Evolutionary conservation across 2,113 vertebrate species (phyloP), one percentile per base, ranked within the genome.

Genomic region (Ptilonorhynchus violaceus): DNA sequence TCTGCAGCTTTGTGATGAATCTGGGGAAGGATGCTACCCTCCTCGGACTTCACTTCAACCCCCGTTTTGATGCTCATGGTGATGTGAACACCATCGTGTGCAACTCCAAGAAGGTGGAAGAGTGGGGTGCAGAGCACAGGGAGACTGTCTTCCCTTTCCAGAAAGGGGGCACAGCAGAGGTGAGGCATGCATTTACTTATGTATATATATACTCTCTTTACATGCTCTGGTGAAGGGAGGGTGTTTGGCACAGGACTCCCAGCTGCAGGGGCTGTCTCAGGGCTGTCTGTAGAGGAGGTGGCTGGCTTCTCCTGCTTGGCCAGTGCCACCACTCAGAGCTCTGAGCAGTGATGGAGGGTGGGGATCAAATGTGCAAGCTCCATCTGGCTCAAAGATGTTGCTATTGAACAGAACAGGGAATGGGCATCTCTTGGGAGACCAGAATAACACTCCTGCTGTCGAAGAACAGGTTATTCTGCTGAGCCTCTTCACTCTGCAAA

Each of bases 11-110:
- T 92, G 97, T 97, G 87, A 89, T 99, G 13, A 99, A 99, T 89
- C 97, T 99, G 11, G 99, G 99, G 78, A 97, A 95, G 73, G 97
- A 97, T 69, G 27, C 63, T 21, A 95, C 98, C 8, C 94, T 98
- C 46, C 28, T 99, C 3, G 97, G 98, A 3, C 94, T 99, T 69
- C 99, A 99, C 94, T 99, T 99, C 85, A 99, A 99, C 63, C 98
- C 99, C 14, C 99, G 99, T 64, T 99, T 99, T 91, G 92, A 98
- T 6, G 97, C 97, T 16, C 97, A 98, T 4, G 81, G 96, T 0
- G 99, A 99, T 20, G 94, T 97, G 70, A 96, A 97, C 27, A 98
- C 98, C 59, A 97, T 99, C 0, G 98, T 99, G 70, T 99, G 98
- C 92, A 99, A 99, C 98, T 99, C 99, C 21, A 99, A 97, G 97